Percentiles rank a stretch among this genome's conserved stretches.
Evolutionary conservation across 2,113 vertebrate species (phyloP).

Genomic region (Pampusana beccarii): DNA sequence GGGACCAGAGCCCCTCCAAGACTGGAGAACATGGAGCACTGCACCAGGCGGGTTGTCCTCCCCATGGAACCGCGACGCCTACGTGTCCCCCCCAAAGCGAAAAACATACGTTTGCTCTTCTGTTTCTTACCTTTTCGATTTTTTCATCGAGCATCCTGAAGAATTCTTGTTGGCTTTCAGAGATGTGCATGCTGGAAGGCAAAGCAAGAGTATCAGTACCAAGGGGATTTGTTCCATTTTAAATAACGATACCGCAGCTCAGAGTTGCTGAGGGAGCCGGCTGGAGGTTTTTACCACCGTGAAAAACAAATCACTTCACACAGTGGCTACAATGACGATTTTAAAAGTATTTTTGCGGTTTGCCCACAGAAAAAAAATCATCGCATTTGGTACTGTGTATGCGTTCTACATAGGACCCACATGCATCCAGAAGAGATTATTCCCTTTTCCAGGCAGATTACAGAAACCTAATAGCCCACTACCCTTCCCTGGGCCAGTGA

Average conservation of each 20-base stretch:
- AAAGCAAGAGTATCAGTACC: background rate
- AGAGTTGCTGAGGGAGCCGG: background rate
- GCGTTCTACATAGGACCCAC: background rate
- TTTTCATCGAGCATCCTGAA: constrained; percentile 99
- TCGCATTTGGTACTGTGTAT: background rate
- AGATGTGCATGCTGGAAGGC: constrained; percentile 93
- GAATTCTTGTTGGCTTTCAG: constrained; percentile 99
- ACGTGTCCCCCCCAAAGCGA: background rate
- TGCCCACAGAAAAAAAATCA: background rate
- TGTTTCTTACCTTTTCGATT: constrained; percentile 91
- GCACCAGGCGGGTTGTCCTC: background rate
- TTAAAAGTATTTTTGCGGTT: background rate
- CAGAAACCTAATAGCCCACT: background rate
- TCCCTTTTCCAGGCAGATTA: background rate
- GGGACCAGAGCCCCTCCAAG: background rate
- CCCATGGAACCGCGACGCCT: background rate
- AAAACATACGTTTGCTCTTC: rapidly evolving
- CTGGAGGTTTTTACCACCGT: background rate
- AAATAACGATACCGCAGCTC: background rate
- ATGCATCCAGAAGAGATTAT: background rate
- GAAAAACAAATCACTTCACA: background rate
- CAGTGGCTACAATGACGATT: background rate
- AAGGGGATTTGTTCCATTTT: background rate
- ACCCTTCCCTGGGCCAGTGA: background rate
- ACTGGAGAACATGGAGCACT: background rate